Conservation (phyloP, 1,140 invertebrate genomes). For the Hypsibius dujardini region DNA sequence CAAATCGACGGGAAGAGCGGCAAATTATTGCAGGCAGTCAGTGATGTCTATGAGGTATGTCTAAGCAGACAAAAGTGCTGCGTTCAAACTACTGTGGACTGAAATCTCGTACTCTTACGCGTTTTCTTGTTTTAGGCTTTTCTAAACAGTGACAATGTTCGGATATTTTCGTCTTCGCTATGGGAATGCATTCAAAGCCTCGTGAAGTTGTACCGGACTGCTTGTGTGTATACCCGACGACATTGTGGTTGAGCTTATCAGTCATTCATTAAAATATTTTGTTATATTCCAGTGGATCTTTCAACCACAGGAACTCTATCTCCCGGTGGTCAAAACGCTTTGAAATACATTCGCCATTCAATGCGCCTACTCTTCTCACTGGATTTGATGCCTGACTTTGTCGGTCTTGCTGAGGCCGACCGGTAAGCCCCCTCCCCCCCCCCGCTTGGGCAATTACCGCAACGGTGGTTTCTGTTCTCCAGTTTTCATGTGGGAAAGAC, state of each 20-base stretch:
- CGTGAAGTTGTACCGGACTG: background rate
- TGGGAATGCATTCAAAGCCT: conserved; percentile 16
- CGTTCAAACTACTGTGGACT: background rate
- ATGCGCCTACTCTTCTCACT: background rate
- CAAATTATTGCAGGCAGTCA: conserved; percentile 1
- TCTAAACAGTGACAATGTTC: conserved; percentile 8
- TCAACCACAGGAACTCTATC: background rate
- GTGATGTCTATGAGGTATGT: conserved; percentile 15
- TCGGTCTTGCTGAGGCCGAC: background rate
- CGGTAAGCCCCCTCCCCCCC: background rate
- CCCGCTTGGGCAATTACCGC: background rate
- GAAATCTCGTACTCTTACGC: background rate
- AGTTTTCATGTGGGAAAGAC: background rate
- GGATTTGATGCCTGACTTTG: background rate
- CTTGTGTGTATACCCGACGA: background rate
- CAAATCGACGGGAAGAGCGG: conserved; percentile 3
- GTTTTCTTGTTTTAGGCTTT: conserved; percentile 5
- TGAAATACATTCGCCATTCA: conserved; percentile 1
- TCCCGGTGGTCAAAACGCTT: background rate
- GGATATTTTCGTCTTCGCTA: background rate
- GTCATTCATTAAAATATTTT: background rate
- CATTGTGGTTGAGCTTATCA: background rate
- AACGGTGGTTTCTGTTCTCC: background rate
- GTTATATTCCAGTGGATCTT: conserved; percentile 7
- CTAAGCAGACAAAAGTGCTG: background rate